Evolutionary conservation across 2,113 vertebrate species (phyloP), one percentile per base, ranked within the genome.

Genomic region (Mesoclemmys tuberculata): DNA sequence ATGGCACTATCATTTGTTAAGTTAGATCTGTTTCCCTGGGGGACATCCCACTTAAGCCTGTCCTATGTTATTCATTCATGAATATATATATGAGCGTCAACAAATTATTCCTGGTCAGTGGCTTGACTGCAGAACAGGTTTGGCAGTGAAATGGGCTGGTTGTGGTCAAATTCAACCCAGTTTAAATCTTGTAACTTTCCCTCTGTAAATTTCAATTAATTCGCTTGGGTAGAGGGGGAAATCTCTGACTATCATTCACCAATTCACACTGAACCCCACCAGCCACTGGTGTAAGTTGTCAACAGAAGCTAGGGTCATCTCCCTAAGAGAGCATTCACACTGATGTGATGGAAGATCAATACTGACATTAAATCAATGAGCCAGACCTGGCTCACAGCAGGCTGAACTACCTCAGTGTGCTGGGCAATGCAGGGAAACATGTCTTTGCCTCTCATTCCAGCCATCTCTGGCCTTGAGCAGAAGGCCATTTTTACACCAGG

Each of bases 1-100:
- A 68, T 68, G 35, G 64, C 35, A 35, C 31, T 24, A 55, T 55
- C 54, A 85, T 46, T n/a, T 46, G 46, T 51, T 49, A 64, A 29
- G 24, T 83, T 29, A 49, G 22, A 51, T 48, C 48, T 49, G 56
- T 58, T 29, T 91, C 38, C 26, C 56, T 68, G 51, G 74, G 38
- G 92, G 51, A 81, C 64, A 95, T 5, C 49, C 77, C 56, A 86
- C 41, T 51, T 79, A 82, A 83, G 58, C 90, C 55, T 75, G n/a
- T 93, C 92, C 88, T 54, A 89, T 21, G 81, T 93, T 95, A 95
- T 94, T 96, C 89, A 95, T 0, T 8, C 94, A 89, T 38, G n/a
- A 96, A 88, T 89, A 91, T 86, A 95, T 96, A 90, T 96, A 93
- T 93, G 84, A 93, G 94, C 95, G 97, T 85, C 89, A 46, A 46